Evolutionary conservation across 2,113 vertebrate species (phyloP), one percentile per base, ranked within the genome.

Genomic region (Capreolus pygargus): DNA sequence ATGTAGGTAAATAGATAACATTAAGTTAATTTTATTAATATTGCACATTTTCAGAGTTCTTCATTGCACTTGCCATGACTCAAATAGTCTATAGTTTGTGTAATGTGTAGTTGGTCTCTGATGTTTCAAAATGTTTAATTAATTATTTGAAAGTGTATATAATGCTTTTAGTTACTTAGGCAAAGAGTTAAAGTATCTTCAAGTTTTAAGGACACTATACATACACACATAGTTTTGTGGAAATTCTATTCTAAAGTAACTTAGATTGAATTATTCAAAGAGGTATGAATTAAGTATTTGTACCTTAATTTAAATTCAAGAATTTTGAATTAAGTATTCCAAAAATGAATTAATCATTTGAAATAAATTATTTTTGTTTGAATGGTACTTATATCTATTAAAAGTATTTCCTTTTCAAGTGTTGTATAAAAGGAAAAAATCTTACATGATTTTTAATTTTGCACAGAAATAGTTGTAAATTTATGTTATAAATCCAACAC

Each of bases 331-430:
- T 85, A 91, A 83, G 15, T 82, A 86, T 91, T 54, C 17, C 5
- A 23, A 86, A 47, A 91, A 60, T 5, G 93, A n/a, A 1, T 89
- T 61, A 74, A 83, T 4, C 60, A 45, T 92, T 84, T 45, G 2
- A 79, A 96, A 67, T 93, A 85, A 83, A 43, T 78, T 83, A 12
- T 36, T 92, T 88, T 95, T 86, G 6, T 79, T 93, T 82, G 94
- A 91, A 54, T 60, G 28, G 27, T 83, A 74, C 10, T 92, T 90
- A 21, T 1, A 43, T 45, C 7, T 11, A 78, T 55, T 76, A 52
- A 94, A 94, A 84, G 9, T 39, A 60, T 93, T 82, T 93, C 7
- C 52, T 93, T 78, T 70, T 9, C 14, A 93, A 96, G 84, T 79
- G 43, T 5, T 91, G 30, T 86, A 76, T n/a, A 25, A 93, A 5